These are phyloP conservation scores for Itoplectis maculator DNA, from an alignment of 2,888 invertebrate genomes.

Conservation along the genomic window DNA sequence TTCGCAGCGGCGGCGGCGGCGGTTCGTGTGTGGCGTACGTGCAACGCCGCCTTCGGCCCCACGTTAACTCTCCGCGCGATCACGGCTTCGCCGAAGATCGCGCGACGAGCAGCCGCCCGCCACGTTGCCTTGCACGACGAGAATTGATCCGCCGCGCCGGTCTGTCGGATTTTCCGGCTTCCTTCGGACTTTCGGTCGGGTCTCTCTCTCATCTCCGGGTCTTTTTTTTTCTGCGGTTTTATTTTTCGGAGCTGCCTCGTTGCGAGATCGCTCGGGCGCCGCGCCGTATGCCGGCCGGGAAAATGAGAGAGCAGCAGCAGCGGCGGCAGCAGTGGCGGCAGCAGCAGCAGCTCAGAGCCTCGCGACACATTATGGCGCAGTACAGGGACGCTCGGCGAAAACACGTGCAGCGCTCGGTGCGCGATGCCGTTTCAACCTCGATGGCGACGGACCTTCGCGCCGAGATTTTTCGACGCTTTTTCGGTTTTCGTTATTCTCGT, in stretches of 20 bases:
- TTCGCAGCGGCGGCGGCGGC: conserved; percentile 44
- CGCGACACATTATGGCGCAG: conserved; percentile 39
- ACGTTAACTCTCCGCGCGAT: too few species aligned
- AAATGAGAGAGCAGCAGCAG: conserved; percentile 16
- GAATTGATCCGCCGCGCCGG: conserved; percentile 3
- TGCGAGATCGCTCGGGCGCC: background rate
- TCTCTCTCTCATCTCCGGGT: background rate
- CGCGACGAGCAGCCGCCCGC: background rate
- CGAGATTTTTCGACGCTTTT: conserved; percentile 14
- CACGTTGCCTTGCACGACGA: conserved; percentile 21
- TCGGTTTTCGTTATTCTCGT: background rate
- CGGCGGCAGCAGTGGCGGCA: too few species aligned
- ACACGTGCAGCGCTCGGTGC: conserved; percentile 67
- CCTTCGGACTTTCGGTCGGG: conserved; percentile 1
- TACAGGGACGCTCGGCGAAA: conserved; percentile 47
- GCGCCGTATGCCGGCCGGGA: conserved; percentile 39
- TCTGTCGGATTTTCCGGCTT: background rate
- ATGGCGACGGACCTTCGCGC: conserved; percentile 30
- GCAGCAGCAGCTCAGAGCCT: conserved; percentile 17
- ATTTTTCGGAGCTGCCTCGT: conserved; percentile 7
- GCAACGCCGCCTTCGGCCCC: background rate
- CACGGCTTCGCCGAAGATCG: too few species aligned
- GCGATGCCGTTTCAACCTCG: conserved; percentile 75
- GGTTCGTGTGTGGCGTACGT: conserved; percentile 76
- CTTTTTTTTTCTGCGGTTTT: background rate